Conservation (phyloP, 2,888 invertebrate genomes). For the Morinoia aosen region DNA sequence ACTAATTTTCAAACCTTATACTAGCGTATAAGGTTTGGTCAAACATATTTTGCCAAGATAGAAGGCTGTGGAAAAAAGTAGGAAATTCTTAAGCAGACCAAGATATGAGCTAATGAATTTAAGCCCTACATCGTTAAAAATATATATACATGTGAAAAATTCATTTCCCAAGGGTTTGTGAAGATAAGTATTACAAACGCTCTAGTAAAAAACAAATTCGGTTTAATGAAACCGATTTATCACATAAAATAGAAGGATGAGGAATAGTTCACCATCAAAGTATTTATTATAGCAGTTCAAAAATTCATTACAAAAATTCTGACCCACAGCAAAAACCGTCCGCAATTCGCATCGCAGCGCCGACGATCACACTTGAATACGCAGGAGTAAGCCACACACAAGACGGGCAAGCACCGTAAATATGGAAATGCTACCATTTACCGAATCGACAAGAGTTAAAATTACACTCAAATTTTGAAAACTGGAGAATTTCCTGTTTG, state of each 20-base stretch:
- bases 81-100: too few species aligned
- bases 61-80: too few species aligned
- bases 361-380: background rate
- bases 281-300: constrained; percentile 45
- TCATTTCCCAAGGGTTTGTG: too few species aligned
- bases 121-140: too few species aligned
- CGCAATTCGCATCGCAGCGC: background rate
- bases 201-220: too few species aligned
- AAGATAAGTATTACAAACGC: too few species aligned
- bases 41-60: too few species aligned
- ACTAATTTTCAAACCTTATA: too few species aligned
- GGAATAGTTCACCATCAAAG: background rate
- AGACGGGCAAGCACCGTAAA: background rate
- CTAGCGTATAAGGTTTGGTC: too few species aligned
- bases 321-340: constrained; percentile 20
- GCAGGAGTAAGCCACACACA: background rate
- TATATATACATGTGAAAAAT: too few species aligned
- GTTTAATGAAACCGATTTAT: too few species aligned
- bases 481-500: background rate
- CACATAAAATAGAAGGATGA: background rate
- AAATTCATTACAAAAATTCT: constrained; percentile 42
- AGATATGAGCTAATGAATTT: too few species aligned
- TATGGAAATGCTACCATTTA: background rate
- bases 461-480: background rate
- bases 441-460: background rate